phyloP scores from a whole-genome alignment of 2,797 vertebrate species.

The Halcyon badia region DNA sequence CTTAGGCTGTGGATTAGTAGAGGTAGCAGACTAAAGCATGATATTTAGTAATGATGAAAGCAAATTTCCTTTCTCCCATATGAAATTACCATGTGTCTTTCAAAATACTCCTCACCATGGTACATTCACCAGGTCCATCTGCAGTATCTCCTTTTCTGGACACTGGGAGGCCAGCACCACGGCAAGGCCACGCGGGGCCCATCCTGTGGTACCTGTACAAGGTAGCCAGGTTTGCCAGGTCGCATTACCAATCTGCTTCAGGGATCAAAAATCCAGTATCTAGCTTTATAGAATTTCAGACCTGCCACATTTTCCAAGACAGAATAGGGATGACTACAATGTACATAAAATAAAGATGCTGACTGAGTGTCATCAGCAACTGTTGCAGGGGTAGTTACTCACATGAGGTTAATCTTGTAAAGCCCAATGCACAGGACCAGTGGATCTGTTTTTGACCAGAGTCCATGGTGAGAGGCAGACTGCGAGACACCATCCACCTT shows the following conservation, averaged over 20 bases:
- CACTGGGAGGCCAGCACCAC: not conserved
- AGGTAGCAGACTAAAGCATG: not conserved
- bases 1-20: not conserved
- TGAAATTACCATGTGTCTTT: not conserved
- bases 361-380: not conserved
- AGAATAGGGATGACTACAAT: not conserved
- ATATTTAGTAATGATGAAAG: not conserved
- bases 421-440: fast-evolving
- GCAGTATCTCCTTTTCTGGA: not conserved
- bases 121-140: not conserved
- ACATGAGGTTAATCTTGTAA: fast-evolving
- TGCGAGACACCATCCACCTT: not conserved
- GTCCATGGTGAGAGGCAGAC: not conserved
- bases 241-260: not conserved
- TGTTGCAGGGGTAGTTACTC: not conserved
- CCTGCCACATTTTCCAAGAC: not conserved
- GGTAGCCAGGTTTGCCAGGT: not conserved
- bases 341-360: not conserved
- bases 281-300: not conserved
- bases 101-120: not conserved
- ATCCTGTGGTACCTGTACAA: not conserved
- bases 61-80: not conserved
- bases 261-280: not conserved
- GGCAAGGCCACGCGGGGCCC: fast-evolving
- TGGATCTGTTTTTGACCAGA: fast-evolving